Percentiles rank a stretch among this genome's conserved stretches.
Conservation (phyloP, 2,113 vertebrate species). For the Crotophaga sulcirostris region DNA sequence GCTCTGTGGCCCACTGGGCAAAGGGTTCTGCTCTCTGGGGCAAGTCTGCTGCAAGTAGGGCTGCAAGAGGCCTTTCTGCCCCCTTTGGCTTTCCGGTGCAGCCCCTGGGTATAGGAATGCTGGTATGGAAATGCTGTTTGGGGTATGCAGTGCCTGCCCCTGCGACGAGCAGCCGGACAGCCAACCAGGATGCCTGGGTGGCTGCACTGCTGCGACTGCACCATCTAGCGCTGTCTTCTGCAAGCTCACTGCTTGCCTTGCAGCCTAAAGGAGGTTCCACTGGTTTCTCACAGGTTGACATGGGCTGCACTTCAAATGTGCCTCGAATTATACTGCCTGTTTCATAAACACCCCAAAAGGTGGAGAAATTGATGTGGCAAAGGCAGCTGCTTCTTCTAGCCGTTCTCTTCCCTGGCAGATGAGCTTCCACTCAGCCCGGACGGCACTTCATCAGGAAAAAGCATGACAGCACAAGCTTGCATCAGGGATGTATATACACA, state of each 20-base stretch:
- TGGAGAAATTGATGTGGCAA: background rate
- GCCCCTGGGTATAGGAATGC: fast-evolving
- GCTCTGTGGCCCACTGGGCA: fast-evolving
- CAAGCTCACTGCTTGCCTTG: background rate
- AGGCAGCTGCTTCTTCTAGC: background rate
- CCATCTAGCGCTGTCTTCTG: background rate
- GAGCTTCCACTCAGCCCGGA: background rate
- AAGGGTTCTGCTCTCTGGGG: background rate
- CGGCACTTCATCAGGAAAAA: no score
- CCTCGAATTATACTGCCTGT: no score
- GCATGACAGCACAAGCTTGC: fast-evolving
- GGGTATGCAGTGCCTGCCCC: background rate
- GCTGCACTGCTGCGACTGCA: background rate
- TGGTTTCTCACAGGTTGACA: background rate
- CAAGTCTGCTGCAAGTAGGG: background rate
- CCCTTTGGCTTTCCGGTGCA: fast-evolving
- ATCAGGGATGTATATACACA: no score
- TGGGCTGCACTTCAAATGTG: no score
- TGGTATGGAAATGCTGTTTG: background rate
- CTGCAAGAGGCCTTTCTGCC: background rate
- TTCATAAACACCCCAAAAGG: background rate
- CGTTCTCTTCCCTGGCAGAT: fast-evolving
- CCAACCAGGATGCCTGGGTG: background rate
- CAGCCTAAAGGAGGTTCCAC: background rate
- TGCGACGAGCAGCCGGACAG: background rate